These are phyloP conservation scores for Plecotus auritus DNA, from an alignment of 2,113 vertebrate species.

Conservation along the genomic window DNA sequence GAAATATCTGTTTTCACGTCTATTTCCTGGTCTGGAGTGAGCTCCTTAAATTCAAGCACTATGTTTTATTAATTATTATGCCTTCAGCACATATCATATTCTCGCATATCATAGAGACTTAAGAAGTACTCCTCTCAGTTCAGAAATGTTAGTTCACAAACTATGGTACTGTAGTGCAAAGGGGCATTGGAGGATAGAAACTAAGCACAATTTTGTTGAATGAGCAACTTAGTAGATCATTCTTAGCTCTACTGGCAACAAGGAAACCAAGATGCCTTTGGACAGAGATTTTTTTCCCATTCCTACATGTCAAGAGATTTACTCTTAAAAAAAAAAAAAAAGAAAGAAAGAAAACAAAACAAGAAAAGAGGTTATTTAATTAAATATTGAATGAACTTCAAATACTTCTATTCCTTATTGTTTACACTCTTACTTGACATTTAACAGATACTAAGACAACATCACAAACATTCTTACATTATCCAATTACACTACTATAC, in stretches of 20 bases:
- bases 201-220: neutral
- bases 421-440: neutral
- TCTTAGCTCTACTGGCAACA: neutral
- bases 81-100: neutral
- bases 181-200: neutral
- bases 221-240: neutral
- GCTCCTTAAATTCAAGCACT: neutral
- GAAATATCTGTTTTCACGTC: neutral
- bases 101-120: neutral
- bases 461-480: neutral
- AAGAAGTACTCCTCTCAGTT: neutral
- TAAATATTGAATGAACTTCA: neutral
- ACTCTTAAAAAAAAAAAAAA: neutral
- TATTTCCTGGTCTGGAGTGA: neutral
- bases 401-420: neutral
- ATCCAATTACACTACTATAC: neutral
- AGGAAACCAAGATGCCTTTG: neutral
- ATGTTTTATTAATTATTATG: neutral
- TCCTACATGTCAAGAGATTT: neutral
- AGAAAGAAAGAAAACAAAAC: neutral
- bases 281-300: neutral
- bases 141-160: neutral
- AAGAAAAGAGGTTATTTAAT: neutral
- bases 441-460: neutral
- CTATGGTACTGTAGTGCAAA: neutral